Conservation (phyloP, 1,140 invertebrate species). For the Heliconius himera region DNA sequence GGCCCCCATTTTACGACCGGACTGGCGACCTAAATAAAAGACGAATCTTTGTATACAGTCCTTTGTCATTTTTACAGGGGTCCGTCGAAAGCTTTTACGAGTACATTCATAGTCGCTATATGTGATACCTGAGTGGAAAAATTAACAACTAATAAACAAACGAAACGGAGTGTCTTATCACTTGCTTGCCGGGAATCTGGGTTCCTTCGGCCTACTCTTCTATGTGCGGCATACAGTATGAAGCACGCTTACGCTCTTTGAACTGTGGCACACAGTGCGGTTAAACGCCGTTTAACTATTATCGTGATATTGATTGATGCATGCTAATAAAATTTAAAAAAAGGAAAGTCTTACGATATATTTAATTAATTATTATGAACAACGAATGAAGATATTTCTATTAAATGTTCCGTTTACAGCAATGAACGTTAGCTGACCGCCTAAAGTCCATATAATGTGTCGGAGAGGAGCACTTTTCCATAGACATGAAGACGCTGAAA, state of each 20-base stretch:
- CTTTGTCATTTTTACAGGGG: constrained; percentile 61
- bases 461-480: neutral
- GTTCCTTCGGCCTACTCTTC: neutral
- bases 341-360: no score
- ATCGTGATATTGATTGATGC: no score
- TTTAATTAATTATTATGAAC: neutral
- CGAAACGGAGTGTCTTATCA: neutral
- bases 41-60: constrained; percentile 58
- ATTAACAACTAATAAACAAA: neutral
- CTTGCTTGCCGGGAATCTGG: no score
- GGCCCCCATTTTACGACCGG: constrained; percentile 51
- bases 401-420: neutral
- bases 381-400: neutral
- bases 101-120: constrained; percentile 41
- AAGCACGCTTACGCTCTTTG: no score
- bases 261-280: no score
- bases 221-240: neutral
- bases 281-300: no score
- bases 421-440: neutral
- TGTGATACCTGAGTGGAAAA: constrained; percentile 14
- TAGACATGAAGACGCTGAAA: neutral
- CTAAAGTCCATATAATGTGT: neutral
- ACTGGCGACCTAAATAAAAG: constrained; percentile 52
- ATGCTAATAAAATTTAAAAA: no score
- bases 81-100: constrained; percentile 57